phyloP scores from a whole-genome alignment of 2,113 vertebrate genomes.

The Pitta sordida region DNA sequence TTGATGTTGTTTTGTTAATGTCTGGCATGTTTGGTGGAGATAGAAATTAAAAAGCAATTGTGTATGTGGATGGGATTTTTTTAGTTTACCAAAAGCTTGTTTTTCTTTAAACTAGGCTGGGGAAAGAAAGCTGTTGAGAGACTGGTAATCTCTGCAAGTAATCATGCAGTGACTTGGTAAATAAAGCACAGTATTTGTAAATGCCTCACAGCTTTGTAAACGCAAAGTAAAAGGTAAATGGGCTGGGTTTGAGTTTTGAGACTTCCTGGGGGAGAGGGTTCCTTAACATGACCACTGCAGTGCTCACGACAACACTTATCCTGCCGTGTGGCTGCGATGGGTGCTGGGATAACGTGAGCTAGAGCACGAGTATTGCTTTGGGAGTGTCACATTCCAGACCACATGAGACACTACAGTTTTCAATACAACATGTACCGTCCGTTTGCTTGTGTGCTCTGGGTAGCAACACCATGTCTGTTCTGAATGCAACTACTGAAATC shows the following conservation, averaged over 20 bases:
- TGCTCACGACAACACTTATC: slow-evolving; percentile 34
- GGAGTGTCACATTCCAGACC: slow-evolving; percentile 68
- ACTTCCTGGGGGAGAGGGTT: background rate
- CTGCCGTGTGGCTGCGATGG: slow-evolving; percentile 2
- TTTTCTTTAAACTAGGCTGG: background rate
- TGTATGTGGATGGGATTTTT: background rate
- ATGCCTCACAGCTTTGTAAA: background rate
- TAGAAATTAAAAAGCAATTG: background rate
- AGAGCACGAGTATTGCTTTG: slow-evolving; percentile 80
- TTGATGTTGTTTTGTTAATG: background rate
- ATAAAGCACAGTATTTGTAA: background rate
- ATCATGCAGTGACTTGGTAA: background rate
- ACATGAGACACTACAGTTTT: slow-evolving; percentile 56
- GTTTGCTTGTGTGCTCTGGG: background rate
- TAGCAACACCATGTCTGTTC: background rate
- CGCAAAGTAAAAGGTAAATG: background rate
- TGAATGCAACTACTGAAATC: background rate
- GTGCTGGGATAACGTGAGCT: slow-evolving; percentile 55
- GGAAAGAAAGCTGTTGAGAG: background rate
- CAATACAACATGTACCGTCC: background rate
- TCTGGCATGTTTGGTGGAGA: background rate
- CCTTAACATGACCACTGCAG: background rate
- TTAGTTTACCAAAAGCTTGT: background rate
- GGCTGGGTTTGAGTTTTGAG: background rate
- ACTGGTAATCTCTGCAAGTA: background rate